These are phyloP conservation scores for Leptoteleia sp. DNA, from an alignment of 1,140 invertebrate genomes.

Conservation along the genomic window DNA sequence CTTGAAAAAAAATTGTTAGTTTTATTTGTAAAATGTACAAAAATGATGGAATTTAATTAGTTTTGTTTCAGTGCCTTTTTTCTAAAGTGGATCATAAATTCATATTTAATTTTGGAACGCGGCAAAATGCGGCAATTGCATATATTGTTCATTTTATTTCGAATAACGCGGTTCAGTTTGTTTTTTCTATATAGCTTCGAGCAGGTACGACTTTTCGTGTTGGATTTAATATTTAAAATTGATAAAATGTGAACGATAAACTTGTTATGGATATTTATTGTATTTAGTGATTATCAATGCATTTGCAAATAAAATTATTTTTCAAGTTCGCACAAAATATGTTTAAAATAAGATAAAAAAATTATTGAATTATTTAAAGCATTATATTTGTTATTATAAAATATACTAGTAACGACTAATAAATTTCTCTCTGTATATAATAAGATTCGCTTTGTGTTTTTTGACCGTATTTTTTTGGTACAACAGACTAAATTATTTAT, in stretches of 20 bases:
- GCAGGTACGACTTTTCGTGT: neutral
- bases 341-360: too few species aligned
- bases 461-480: too few species aligned
- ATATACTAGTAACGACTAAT: too few species aligned
- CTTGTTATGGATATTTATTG: neutral
- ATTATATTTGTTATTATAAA: too few species aligned
- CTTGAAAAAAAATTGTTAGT: neutral
- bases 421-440: too few species aligned
- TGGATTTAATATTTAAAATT: constrained; percentile 10
- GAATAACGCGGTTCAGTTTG: neutral
- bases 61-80: constrained; percentile 1
- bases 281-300: neutral
- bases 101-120: constrained; percentile 1
- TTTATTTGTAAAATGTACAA: neutral
- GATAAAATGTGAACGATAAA: neutral
- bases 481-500: too few species aligned
- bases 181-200: neutral
- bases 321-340: too few species aligned
- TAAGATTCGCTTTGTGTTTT: too few species aligned
- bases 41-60: neutral
- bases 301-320: too few species aligned
- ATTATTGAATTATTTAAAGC: too few species aligned
- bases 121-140: constrained; percentile 1
- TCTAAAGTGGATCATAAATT: neutral
- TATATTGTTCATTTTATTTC: constrained; percentile 2